Percentiles rank a stretch among this genome's conserved stretches.
These are phyloP conservation scores for Hyaena hyaena DNA, from an alignment of 2,113 vertebrate species.

Conservation along the genomic window DNA sequence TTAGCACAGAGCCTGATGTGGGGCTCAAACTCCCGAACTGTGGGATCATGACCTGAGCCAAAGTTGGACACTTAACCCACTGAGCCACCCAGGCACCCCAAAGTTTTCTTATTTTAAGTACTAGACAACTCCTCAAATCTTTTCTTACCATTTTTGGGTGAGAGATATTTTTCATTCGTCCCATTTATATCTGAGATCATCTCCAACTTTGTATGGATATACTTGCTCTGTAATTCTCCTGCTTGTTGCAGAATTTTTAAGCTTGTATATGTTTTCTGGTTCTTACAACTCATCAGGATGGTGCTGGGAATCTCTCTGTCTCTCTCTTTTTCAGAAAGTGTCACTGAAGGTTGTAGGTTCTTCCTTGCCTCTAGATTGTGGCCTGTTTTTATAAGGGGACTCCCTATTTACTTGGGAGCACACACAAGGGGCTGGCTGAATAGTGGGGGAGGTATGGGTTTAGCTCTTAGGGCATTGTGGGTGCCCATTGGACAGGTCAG, in stretches of 20 bases:
- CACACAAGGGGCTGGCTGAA: not conserved
- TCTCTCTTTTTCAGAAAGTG: not conserved
- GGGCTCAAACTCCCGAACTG: too few relatives aligned
- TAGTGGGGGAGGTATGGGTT: not conserved
- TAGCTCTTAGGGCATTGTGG: not conserved
- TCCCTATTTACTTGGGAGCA: not conserved
- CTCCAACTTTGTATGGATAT: not conserved
- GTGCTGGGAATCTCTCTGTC: not conserved
- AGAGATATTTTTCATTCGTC: not conserved
- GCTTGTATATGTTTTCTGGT: not conserved
- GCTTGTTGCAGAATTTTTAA: not conserved
- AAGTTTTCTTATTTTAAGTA: not conserved
- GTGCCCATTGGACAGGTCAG: not conserved
- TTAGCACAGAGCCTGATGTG: too few relatives aligned
- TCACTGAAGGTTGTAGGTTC: not conserved
- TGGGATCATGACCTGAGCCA: too few relatives aligned
- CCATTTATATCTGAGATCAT: not conserved
- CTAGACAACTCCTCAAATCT: not conserved
- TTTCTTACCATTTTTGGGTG: not conserved
- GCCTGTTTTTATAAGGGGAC: not conserved
- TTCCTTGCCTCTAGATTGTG: not conserved
- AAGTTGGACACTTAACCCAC: too few relatives aligned
- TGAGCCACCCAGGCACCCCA: too few relatives aligned
- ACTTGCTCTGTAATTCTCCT: not conserved
- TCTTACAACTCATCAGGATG: not conserved